Base-by-base conservation (phyloP, 2,113 vertebrate species). In the Ctenomys sociabilis region DNA sequence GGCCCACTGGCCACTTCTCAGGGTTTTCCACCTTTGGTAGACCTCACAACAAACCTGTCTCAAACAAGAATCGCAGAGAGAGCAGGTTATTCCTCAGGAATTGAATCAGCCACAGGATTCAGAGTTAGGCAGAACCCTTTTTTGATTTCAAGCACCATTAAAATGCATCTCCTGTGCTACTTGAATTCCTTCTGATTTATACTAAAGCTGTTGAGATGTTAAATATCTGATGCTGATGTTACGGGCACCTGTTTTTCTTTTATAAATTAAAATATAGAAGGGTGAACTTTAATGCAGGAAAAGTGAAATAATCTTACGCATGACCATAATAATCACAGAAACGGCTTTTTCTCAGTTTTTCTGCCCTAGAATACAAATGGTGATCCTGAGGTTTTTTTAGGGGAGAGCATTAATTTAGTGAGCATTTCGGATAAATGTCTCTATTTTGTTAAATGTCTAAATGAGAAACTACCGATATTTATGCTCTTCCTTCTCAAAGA, bases 191-290 rank as follows among this genome's bases (percentile, higher is more conserved):
- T 45, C 59, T 32, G 66, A 85, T 37, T 7, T 35, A 87, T 77
- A 63, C 72, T 80, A 43, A 68, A 30, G 17, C 45, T 95, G 82
- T 85, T 40, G 19, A 94, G 86, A 94, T 16, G 32, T 83, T 83
- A 83, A 83, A 57, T 86, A 45, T 66, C n/a, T 35, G 22, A 68
- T 8, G 0, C 35, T 19, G n/a, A 32, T 57, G 11, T 57, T 40
- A 77, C 11, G 13, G 59, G 61, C 59, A 85, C 49, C 19, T 49
- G 14, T 24, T 13, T 83, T 88, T 52, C 57, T 68, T 57, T 40
- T 82, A 32, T 16, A 49, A 70, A 88, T 72, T 14, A 64, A 90
- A 43, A 77, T 17, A 64, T 22, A 49, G 45, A 85, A 81, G 59
- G 49, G 88, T 73, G 13, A 63, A 89, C 37, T 92, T 66, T 52